Base-by-base conservation (phyloP, 2,888 invertebrate genomes). In the Baronia brevicornis region DNA sequence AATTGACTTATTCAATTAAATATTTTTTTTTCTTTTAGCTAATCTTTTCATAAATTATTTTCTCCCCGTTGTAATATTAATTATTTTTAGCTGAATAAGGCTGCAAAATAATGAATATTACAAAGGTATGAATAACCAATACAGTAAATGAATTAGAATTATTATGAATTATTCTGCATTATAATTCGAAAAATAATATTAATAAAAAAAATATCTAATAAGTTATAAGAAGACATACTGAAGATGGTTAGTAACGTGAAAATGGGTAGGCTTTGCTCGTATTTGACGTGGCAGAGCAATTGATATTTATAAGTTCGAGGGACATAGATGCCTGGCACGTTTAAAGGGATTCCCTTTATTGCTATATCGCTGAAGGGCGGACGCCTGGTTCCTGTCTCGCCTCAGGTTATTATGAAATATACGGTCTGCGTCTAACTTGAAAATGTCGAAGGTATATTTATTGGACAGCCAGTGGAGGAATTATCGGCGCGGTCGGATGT, bases 281-380 rank as follows among this genome's bases (percentile, higher is more conserved):
- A 70, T 80, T 79, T 79, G 79, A 82, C 80, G 70, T 65, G 54
- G 57, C 59, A 72, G 79, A 82, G 79, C 80, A 82, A 84, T 84
- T 84, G 80, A 84, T 82, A 84, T 84, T 82, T 82, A 84, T 82
- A 84, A 77, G 75, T 63, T 54, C 54, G 63, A 75, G 78, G 84
- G 79, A 74, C 77, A 71, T 66, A 67, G 66, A 69, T 69, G 47
- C 50, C 47, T 46, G 43, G 48, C 55, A 67, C 77, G 75, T 79
- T 77, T 75, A 74, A 70, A 74, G 72, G 78, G 80, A 82, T 82
- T 82, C 79, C 74, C 78, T 82, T 84, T 84, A 84, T 84, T 77
- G 78, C 79, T 52, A 54, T 65, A 64, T 65, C 63, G 61, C 51
- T 54, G 65, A 62, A 57, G 60, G 68, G 73, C 71, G 69, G 64